A percentile compares a stretch with the other conserved stretches of the same genome.
Evolutionary conservation across 2,888 invertebrate species (phyloP).

Genomic region (Synanthedon andrenaeformis): DNA sequence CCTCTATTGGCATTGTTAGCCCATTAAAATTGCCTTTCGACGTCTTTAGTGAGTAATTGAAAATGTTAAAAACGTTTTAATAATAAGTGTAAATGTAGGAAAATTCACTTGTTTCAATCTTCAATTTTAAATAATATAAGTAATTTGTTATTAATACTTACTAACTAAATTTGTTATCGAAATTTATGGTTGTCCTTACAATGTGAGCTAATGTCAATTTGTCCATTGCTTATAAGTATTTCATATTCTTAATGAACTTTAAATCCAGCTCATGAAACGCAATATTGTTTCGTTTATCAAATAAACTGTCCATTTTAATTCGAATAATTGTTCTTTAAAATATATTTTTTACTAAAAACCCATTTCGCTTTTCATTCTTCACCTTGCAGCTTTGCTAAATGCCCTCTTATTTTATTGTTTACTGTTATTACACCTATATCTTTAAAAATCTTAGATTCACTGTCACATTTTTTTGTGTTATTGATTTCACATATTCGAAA

Average conservation of each 20-base stretch:
- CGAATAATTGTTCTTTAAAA: constrained; percentile 54
- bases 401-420: not conserved
- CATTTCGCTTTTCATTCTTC: constrained; percentile 62
- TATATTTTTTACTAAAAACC: constrained; percentile 60
- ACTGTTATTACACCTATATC: not conserved
- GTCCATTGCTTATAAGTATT: constrained; percentile 18
- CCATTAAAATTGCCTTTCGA: constrained; percentile 52
- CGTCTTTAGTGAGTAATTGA: constrained; percentile 22
- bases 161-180: constrained; percentile 25
- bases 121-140: not conserved
- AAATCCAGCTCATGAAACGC: constrained; percentile 54
- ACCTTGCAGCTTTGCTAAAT: constrained; percentile 32
- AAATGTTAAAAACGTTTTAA: constrained; percentile 27
- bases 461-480: not conserved
- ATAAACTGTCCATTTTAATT: constrained; percentile 60
- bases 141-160: constrained; percentile 13
- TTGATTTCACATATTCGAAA: too few relatives aligned
- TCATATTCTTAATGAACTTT: constrained; percentile 28
- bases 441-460: not conserved
- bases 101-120: not conserved
- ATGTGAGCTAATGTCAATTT: constrained; percentile 41
- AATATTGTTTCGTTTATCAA: constrained; percentile 41
- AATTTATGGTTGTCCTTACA: constrained; percentile 23
- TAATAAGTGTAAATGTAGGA: constrained; percentile 5
- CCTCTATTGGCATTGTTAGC: constrained; percentile 22